Base-by-base conservation (phyloP, 1,140 invertebrate species). In the Triops longicaudatus region DNA sequence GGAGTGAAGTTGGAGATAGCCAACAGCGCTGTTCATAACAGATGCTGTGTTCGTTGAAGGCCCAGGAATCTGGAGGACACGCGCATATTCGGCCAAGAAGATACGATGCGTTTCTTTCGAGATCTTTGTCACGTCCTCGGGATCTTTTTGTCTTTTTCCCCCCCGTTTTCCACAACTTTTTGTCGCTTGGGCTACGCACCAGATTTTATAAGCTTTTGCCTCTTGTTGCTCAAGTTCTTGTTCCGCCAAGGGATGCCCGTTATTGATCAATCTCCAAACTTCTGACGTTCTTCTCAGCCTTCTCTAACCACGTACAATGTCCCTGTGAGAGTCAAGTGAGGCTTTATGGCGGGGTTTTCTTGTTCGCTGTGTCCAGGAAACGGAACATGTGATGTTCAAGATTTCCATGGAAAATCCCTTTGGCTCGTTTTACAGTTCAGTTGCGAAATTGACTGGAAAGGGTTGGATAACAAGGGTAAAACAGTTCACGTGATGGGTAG, bases 181-280 rank as follows among this genome's bases (percentile, higher is more conserved):
- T 5, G 50, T 63, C 6, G 22, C 50, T 37, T 37, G 31, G 31
- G 31, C 31, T 37, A 63, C 50, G 22, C 14, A 63, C 17, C 22
- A n/a, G 14, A 17, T 22, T 63, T 63, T 63, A n/a, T 22, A 22
- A 63, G 50, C 50, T 63, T 44, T 44, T 9, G 11, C 17, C n/a
- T 63, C 50, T 63, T 63, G 50, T 63, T 63, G 14, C 50, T 63
- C 50, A 4, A 17, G 50, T 12, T 63, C 22, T 63, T 22, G 17
- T 17, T 63, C 17, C 14, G 14, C 17, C 4, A 17, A 17, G 50
- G n/a, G 22, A 63, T 63, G n/a, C 50, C 44, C 50, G 50, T 63
- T 63, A 63, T 63, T 63, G 50, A 63, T 63, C 50, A 63, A 63
- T 63, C 50, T 63, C 22, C 50, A 63, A 63, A 22, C 17, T 63